Conservation (phyloP, 2,888 invertebrate species). For the Phasia obesa region DNA sequence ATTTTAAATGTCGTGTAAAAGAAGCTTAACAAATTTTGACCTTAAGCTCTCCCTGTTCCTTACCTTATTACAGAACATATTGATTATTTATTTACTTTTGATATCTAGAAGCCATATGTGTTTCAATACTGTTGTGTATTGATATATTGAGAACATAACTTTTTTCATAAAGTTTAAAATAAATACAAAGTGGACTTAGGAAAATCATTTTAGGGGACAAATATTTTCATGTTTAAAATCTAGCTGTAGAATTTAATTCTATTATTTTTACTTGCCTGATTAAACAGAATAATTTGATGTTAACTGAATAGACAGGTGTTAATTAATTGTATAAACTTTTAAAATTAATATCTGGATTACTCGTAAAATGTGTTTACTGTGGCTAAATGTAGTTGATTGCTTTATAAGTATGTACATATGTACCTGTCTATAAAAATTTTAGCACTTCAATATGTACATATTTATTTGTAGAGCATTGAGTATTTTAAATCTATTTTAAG, state of each 20-base stretch:
- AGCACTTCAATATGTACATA: neutral
- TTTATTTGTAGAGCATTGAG: slow-evolving; percentile 6
- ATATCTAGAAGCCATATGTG: too few relatives aligned
- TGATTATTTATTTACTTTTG: too few relatives aligned
- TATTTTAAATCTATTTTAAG: slow-evolving; percentile 8
- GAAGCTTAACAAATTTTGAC: too few relatives aligned
- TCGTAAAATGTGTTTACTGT: slow-evolving; percentile 60
- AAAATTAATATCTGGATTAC: slow-evolving; percentile 57
- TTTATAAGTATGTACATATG: slow-evolving; percentile 1
- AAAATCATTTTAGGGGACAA: too few relatives aligned
- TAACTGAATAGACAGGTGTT: slow-evolving; percentile 58
- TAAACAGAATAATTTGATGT: slow-evolving; percentile 28
- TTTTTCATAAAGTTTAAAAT: too few relatives aligned
- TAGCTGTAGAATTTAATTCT: neutral
- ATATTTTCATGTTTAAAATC: neutral
- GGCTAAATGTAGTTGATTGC: slow-evolving; percentile 45
- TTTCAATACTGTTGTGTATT: too few relatives aligned
- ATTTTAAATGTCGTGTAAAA: too few relatives aligned
- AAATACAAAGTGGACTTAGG: too few relatives aligned
- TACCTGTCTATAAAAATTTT: neutral
- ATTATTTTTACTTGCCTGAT: neutral
- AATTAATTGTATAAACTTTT: slow-evolving; percentile 55
- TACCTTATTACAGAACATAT: too few relatives aligned
- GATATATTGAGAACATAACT: too few relatives aligned
- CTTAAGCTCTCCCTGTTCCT: too few relatives aligned